phyloP scores from a whole-genome alignment of 30 jellyfish, hydroid and myxozoan genomes.

The Pelagia noctiluca region DNA sequence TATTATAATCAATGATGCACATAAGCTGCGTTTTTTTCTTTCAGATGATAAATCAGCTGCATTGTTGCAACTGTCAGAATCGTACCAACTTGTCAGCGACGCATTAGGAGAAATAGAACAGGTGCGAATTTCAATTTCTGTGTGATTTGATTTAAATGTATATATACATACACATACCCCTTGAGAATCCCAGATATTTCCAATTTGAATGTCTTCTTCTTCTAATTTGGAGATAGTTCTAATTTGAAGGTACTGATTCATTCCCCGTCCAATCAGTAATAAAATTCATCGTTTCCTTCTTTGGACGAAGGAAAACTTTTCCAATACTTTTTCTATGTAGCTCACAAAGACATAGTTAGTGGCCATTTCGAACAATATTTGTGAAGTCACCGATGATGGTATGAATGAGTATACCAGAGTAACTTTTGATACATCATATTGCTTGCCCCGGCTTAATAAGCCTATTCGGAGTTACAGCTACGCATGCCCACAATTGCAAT shows the following conservation, averaged over 20 bases:
- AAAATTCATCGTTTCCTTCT: background rate
- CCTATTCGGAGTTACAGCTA: no score
- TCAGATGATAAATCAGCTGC: conserved; percentile 51
- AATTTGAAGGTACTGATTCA: background rate
- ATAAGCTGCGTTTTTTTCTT: background rate
- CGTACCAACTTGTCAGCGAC: conserved; percentile 36
- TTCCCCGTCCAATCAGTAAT: background rate
- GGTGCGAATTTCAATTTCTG: background rate
- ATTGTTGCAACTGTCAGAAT: background rate
- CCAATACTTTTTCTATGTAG: no score
- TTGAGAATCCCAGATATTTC: background rate
- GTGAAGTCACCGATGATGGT: no score
- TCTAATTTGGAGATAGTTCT: background rate
- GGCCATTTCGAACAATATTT: no score
- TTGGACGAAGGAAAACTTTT: background rate
- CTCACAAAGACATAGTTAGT: no score
- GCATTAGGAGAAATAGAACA: conserved; percentile 52
- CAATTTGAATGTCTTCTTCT: background rate
- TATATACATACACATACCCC: no score
- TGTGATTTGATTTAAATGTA: background rate
- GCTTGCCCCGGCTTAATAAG: no score
- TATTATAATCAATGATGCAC: background rate
- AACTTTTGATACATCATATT: no score
- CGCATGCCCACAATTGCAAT: no score
- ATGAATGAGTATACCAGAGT: no score